Percentiles rank a stretch among this genome's conserved stretches.
Evolutionary conservation across 2,113 vertebrate species (phyloP).

Genomic region (Paramisgurnus dabryanus): DNA sequence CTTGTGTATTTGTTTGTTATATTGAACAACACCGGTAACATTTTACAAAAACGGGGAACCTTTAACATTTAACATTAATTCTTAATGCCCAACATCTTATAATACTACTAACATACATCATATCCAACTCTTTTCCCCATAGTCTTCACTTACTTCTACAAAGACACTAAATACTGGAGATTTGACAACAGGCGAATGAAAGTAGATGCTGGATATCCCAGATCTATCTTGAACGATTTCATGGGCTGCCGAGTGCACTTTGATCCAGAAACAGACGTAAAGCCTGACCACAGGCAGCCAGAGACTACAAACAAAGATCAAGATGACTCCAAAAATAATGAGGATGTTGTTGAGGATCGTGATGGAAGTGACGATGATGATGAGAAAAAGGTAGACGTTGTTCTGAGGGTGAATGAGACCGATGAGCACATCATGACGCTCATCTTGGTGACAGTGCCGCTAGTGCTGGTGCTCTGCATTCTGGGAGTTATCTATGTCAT

Average conservation of each 20-base stretch:
- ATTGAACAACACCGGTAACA: background rate
- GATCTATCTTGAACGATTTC: slow-evolving; percentile 93
- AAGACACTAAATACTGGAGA: slow-evolving; percentile 93
- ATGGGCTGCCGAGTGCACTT: slow-evolving; percentile 87
- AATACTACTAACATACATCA: background rate
- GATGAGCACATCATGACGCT: slow-evolving; percentile 84
- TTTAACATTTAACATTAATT: too few relatives aligned
- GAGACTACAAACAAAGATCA: slow-evolving; percentile 48
- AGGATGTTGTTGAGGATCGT: background rate
- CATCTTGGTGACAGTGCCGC: slow-evolving; percentile 84
- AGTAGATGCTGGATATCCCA: slow-evolving; percentile 89
- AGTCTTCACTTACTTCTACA: slow-evolving; percentile 96
- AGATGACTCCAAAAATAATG: slow-evolving; percentile 47
- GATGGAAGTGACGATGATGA: slow-evolving; percentile 21
- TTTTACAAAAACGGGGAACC: too few relatives aligned
- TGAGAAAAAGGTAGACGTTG: slow-evolving; percentile 80
- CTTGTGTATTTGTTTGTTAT: slow-evolving; percentile 8
- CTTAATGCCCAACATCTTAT: background rate
- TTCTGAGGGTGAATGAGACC: slow-evolving; percentile 84
- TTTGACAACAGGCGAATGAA: slow-evolving; percentile 86
- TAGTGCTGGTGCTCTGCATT: slow-evolving; percentile 88
- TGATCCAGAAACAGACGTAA: slow-evolving; percentile 52
- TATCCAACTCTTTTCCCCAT: slow-evolving; percentile 34
- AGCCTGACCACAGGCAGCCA: slow-evolving; percentile 24
- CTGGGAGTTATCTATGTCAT: slow-evolving; percentile 87